Evolutionary conservation across 2,888 invertebrate genomes (phyloP).

Genomic region (Morpho achilles): DNA sequence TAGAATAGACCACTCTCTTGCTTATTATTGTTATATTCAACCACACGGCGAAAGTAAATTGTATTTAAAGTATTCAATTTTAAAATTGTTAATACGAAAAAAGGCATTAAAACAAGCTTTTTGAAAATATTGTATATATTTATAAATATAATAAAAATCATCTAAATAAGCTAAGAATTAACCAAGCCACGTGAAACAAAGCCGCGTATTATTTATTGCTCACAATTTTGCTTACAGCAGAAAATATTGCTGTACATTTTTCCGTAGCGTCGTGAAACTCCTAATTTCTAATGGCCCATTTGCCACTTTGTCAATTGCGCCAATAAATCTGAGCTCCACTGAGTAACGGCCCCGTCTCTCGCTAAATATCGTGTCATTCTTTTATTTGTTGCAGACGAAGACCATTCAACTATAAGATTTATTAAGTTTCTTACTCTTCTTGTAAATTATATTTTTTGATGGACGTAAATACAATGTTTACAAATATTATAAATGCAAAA

Average conservation of each 20-base stretch:
- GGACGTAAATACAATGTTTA: too few species aligned
- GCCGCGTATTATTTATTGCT: slow-evolving; percentile 56
- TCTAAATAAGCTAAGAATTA: neutral
- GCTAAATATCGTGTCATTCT: slow-evolving; percentile 65
- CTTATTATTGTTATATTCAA: too few species aligned
- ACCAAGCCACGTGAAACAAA: slow-evolving; percentile 2
- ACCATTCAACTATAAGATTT: slow-evolving; percentile 17
- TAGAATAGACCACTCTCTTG: too few species aligned
- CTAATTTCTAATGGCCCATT: slow-evolving; percentile 80
- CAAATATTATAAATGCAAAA: too few species aligned
- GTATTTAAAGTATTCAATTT: too few species aligned
- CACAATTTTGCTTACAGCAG: slow-evolving; percentile 69
- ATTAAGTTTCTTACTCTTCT: slow-evolving; percentile 3
- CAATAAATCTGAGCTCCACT: slow-evolving; percentile 72
- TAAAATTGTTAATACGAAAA: too few species aligned
- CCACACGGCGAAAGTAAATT: too few species aligned
- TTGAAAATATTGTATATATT: too few species aligned
- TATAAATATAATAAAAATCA: neutral
- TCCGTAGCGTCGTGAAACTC: slow-evolving; percentile 59
- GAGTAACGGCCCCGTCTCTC: slow-evolving; percentile 65
- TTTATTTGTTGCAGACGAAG: slow-evolving; percentile 46
- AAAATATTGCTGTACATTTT: slow-evolving; percentile 73
- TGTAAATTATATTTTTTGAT: neutral
- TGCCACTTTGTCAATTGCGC: slow-evolving; percentile 79
- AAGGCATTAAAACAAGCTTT: too few species aligned